These are phyloP conservation scores for Calephelis virginiensis DNA, from an alignment of 1,140 invertebrate genomes.

Conservation along the genomic window DNA sequence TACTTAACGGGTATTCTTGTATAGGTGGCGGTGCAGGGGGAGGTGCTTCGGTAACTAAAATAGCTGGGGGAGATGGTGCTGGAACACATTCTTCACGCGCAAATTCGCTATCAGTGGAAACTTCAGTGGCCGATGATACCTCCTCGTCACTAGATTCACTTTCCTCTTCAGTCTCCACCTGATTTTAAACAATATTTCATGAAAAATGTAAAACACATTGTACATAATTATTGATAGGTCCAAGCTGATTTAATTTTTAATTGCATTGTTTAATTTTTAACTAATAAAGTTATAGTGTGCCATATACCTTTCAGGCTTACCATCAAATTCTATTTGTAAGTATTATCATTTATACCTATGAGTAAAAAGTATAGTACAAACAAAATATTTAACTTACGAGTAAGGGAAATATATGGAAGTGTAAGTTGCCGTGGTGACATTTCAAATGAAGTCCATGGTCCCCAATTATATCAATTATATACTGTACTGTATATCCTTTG, in stretches of 20 bases:
- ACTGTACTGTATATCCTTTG: too few species aligned
- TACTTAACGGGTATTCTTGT: slow-evolving; percentile 86
- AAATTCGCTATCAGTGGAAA: slow-evolving; percentile 94
- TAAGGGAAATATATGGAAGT: too few species aligned
- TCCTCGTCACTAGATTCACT: slow-evolving; percentile 84
- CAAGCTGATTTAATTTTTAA: neutral
- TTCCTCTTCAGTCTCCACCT: slow-evolving; percentile 84
- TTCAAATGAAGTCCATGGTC: too few species aligned
- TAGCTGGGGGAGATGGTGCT: slow-evolving; percentile 59
- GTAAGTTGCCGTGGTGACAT: too few species aligned
- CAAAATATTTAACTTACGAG: too few species aligned
- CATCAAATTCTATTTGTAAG: too few species aligned
- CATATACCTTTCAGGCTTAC: too few species aligned
- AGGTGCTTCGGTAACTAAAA: slow-evolving; percentile 57
- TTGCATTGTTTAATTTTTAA: too few species aligned
- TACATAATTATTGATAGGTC: neutral
- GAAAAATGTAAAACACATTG: neutral
- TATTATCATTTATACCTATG: too few species aligned
- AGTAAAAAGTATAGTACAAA: too few species aligned
- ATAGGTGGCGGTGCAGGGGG: slow-evolving; percentile 79
- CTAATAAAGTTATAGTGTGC: too few species aligned
- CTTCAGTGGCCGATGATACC: slow-evolving; percentile 92
- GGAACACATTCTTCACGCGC: slow-evolving; percentile 88
- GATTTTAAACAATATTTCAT: neutral
- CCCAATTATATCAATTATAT: too few species aligned